These are phyloP conservation scores for Acanthiza pusilla DNA, from an alignment of 2,797 vertebrate species.

Conservation along the genomic window DNA sequence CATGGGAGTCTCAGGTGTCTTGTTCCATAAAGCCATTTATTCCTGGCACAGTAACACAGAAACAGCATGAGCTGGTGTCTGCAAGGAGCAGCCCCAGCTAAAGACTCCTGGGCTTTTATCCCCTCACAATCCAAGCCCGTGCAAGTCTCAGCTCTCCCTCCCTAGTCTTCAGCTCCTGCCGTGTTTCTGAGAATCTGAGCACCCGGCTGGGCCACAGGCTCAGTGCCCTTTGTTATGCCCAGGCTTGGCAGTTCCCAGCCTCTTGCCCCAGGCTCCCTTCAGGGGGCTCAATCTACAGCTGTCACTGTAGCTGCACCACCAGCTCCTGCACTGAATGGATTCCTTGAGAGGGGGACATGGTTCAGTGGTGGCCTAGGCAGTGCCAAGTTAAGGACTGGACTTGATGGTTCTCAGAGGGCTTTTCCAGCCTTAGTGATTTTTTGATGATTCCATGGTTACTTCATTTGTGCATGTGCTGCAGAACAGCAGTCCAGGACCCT, in stretches of 20 bases:
- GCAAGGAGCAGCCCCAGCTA: background rate
- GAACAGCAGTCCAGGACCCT: background rate
- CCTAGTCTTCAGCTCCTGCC: no score
- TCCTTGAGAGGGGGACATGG: background rate
- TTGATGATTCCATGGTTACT: background rate
- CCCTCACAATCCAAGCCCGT: background rate
- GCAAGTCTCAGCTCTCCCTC: background rate
- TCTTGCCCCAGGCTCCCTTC: background rate
- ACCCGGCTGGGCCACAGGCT: background rate
- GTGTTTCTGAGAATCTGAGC: background rate
- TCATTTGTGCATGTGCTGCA: background rate
- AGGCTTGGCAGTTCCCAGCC: background rate
- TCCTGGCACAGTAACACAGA: background rate
- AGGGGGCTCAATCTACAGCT: background rate
- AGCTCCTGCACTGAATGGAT: background rate
- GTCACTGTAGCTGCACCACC: background rate
- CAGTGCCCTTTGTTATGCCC: background rate
- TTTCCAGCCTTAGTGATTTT: background rate
- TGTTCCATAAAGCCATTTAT: background rate
- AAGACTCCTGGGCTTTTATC: background rate
- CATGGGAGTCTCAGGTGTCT: background rate
- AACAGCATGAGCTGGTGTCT: background rate
- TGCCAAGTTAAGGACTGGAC: background rate
- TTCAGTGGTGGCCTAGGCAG: background rate
- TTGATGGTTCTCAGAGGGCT: background rate